Percentiles rank a stretch among this genome's conserved stretches.
These are phyloP conservation scores for Batillaria attramentaria DNA, from an alignment of 1,140 invertebrate genomes.

Conservation along the genomic window DNA sequence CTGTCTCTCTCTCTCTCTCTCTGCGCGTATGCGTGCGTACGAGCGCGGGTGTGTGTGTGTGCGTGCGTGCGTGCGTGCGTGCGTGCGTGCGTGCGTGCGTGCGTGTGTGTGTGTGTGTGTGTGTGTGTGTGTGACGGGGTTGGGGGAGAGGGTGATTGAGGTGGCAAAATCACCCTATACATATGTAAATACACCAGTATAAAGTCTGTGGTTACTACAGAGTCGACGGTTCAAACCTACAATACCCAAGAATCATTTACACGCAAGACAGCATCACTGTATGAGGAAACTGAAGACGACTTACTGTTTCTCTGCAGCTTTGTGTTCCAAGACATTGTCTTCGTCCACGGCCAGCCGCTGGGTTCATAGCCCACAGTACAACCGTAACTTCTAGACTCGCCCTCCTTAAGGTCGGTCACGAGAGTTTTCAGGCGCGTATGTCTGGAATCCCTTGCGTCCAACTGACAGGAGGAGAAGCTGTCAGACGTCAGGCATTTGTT, in stretches of 20 bases:
- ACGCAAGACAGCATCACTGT: no score
- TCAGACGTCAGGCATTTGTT: slow-evolving; percentile 12
- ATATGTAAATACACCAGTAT: no score
- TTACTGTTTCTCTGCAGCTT: slow-evolving; percentile 3
- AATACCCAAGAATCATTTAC: no score
- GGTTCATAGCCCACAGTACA: slow-evolving; percentile 20
- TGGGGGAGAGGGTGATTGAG: background rate
- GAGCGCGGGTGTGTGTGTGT: slow-evolving; percentile 17
- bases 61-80: background rate
- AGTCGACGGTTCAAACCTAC: no score
- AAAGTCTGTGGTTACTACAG: no score
- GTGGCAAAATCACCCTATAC: no score
- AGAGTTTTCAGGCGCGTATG: background rate
- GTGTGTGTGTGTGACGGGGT: background rate
- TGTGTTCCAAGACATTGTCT: slow-evolving; percentile 3
- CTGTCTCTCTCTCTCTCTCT: background rate
- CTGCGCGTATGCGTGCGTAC: background rate
- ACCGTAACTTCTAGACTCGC: slow-evolving; percentile 13
- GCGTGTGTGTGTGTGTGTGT: slow-evolving; percentile 9
- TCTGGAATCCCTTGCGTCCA: background rate
- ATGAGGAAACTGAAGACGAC: no score
- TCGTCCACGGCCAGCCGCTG: background rate
- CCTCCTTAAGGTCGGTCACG: slow-evolving; percentile 1
- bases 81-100: background rate
- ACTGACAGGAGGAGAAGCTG: background rate